Evolutionary conservation across 2,113 vertebrate species (phyloP), one percentile per base, ranked within the genome.

Genomic region (Apteryx owenii): DNA sequence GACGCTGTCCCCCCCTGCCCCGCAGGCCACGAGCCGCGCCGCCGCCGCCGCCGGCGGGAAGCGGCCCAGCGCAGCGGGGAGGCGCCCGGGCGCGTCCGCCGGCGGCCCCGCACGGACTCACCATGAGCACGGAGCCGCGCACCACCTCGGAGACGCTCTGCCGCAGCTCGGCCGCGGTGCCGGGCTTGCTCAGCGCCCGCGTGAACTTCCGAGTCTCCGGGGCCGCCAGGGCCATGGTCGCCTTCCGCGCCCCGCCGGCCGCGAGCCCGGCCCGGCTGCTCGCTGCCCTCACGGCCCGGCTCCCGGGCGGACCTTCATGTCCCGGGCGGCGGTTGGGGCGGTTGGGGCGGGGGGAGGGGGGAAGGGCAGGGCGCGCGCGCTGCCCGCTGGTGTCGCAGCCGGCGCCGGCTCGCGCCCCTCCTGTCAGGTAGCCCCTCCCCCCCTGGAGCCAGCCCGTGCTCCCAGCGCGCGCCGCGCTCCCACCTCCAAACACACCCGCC

Each of bases 141-240:
- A 99, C 99, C 95, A 99, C 99, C 98, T 99, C 99, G 3, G 99
- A 99, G 61, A 99, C 99, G 95, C 99, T 99, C 97, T 99, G 99
- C 98, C 99, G 98, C 96, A 99, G 98, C 95, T 99, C 99, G 13
- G 99, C 99, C 86, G 99, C 99, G 28, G 99, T 99, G 93, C 99
- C 99, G 12, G 99, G 99, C 97, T 99, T 99, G 85, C 99, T 99
- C 93, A 99, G 97, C 91, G 98, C 98, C 88, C 99, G 98, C 65
- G 99, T 99, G 97, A 99, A 99, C 97, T 98, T 99, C 97, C 99
- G 99, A 93, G 99, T 99, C 98, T 99, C 99, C 90, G 98, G 96
- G 2, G 98, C 98, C 33, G 48, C 71, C 51, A 75, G 46, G 17
- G 96, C 89, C 84, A 95, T 91, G 48, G 88, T 85, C 16, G 73